Evolutionary conservation across 2,113 vertebrate genomes (phyloP).

Genomic region (Saguinus midas): DNA sequence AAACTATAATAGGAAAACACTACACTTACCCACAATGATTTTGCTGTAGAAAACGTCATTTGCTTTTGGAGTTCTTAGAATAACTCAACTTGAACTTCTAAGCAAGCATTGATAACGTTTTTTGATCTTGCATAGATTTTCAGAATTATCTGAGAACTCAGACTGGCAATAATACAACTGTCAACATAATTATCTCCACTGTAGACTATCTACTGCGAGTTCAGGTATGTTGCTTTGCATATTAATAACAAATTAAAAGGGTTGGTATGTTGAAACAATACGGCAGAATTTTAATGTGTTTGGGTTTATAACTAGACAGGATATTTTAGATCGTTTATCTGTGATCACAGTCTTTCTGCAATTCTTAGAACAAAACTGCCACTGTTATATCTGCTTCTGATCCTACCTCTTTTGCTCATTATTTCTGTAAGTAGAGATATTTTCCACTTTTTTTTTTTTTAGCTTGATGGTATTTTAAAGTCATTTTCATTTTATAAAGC

Average conservation of each 20-base stretch:
- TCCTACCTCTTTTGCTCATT: neutral
- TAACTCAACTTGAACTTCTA: neutral
- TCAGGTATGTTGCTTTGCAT: slow-evolving; percentile 84
- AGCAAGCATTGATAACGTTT: neutral
- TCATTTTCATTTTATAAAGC: neutral
- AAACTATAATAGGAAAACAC: neutral
- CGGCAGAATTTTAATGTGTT: fast-evolving
- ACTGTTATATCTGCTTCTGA: neutral
- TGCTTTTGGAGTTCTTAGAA: neutral
- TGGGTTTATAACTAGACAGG: neutral
- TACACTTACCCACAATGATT: neutral
- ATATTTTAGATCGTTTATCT: neutral
- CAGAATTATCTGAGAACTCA: slow-evolving; percentile 98
- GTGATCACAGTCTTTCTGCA: neutral
- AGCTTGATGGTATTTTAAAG: neutral
- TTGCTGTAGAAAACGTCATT: neutral
- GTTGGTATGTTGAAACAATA: fast-evolving
- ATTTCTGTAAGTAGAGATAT: neutral
- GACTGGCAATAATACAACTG: slow-evolving; percentile 97
- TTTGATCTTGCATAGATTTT: slow-evolving; percentile 87
- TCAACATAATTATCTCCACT: slow-evolving; percentile 98
- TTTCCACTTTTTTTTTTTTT: neutral
- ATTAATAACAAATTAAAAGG: neutral
- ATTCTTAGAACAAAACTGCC: neutral
- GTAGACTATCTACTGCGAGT: slow-evolving; percentile 97